Percentiles rank a stretch among this genome's conserved stretches.
Conservation (phyloP, 2,888 invertebrate species). For the Sipha maydis region DNA sequence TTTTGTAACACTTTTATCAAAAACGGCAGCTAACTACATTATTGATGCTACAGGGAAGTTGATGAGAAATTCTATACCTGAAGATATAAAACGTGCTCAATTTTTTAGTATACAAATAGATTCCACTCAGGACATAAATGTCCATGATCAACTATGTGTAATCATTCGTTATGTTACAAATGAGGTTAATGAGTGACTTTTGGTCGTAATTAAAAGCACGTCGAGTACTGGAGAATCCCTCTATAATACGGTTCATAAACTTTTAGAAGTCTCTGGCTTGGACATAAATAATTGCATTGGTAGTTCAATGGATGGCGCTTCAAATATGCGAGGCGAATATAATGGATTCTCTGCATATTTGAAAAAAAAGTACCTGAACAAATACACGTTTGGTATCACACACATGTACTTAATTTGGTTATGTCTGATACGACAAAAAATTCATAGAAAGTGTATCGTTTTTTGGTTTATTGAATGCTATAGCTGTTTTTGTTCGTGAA, state of each 20-base stretch:
- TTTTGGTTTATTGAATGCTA: constrained; percentile 12
- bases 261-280: neutral
- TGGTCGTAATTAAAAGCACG: neutral
- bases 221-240: neutral
- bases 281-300: neutral
- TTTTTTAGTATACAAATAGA: constrained; percentile 12
- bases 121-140: constrained; percentile 2
- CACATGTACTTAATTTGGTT: no score
- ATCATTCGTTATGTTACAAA: constrained; percentile 15
- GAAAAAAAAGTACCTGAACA: no score
- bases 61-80: no score
- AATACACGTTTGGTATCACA: no score
- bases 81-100: constrained; percentile 15
- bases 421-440: constrained; percentile 8
- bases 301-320: neutral
- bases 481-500: constrained; percentile 10
- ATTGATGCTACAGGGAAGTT: no score
- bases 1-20: neutral
- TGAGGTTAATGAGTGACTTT: constrained; percentile 4
- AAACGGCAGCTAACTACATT: no score
- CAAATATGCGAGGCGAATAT: constrained; percentile 17
- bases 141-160: constrained; percentile 12
- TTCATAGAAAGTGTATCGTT: constrained; percentile 2
- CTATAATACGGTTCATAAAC: neutral
- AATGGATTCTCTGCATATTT: neutral